These are phyloP conservation scores for Pristionchus maxplancki DNA, from an alignment of 2,888 invertebrate genomes.

Conservation along the genomic window DNA sequence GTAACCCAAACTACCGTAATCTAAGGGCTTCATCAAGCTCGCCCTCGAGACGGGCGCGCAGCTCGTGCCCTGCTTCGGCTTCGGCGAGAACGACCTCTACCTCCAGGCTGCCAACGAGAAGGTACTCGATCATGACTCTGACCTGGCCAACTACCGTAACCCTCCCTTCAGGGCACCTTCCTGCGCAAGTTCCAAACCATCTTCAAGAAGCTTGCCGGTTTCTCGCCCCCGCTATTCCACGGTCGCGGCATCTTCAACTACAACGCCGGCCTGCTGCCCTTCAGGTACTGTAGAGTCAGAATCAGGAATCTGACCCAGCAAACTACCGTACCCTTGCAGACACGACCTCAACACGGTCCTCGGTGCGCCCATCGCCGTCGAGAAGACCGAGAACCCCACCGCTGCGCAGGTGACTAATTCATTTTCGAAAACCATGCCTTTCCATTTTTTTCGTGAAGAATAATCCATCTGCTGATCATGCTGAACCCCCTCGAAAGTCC, in stretches of 20 bases:
- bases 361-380: slow-evolving; percentile 66
- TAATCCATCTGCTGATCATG: no score
- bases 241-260: slow-evolving; percentile 93
- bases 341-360: slow-evolving; percentile 68
- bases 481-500: no score
- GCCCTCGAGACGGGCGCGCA: slow-evolving; percentile 74
- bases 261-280: slow-evolving; percentile 89
- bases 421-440: no score
- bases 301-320: not conserved
- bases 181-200: slow-evolving; percentile 64
- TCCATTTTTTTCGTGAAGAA: no score
- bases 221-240: slow-evolving; percentile 79
- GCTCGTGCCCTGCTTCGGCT: slow-evolving; percentile 79
- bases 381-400: slow-evolving; percentile 58
- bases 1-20: not conserved
- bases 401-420: slow-evolving; percentile 58
- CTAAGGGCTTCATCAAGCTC: slow-evolving; percentile 63
- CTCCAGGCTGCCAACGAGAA: slow-evolving; percentile 57
- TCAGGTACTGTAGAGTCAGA: slow-evolving; percentile 70
- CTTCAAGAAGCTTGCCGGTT: slow-evolving; percentile 76
- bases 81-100: slow-evolving; percentile 79
- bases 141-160: not conserved
- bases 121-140: not conserved
- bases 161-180: slow-evolving; percentile 60
- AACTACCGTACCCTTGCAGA: slow-evolving; percentile 54